Percentiles rank a stretch among this genome's conserved stretches.
Conservation (phyloP, 2,113 vertebrate species). For the Oryzias woworae region DNA sequence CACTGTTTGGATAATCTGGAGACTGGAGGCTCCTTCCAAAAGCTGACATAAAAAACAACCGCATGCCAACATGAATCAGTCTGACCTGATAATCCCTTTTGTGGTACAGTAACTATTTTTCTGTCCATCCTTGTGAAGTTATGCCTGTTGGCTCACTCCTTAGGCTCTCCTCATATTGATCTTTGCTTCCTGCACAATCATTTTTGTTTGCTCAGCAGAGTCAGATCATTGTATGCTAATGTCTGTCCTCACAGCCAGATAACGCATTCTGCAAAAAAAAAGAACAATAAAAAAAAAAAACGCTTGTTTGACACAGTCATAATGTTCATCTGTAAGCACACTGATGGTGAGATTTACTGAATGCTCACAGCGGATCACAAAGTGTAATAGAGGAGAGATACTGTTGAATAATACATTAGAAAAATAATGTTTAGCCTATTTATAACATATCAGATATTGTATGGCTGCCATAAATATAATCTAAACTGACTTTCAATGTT, state of each 20-base stretch:
- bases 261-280: constrained; percentile 22
- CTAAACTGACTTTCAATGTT: too few relatives aligned
- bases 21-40: constrained; percentile 13
- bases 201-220: constrained; percentile 28
- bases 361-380: constrained; percentile 18
- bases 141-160: constrained; percentile 12
- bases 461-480: too few relatives aligned
- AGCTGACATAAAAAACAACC: neutral
- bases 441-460: neutral
- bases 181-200: constrained; percentile 16
- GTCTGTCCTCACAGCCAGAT: constrained; percentile 16
- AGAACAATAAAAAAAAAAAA: neutral
- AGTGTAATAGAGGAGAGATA: constrained; percentile 28
- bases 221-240: constrained; percentile 23
- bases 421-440: constrained; percentile 1
- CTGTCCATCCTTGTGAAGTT: neutral
- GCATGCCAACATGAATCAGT: constrained; percentile 8
- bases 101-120: constrained; percentile 9
- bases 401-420: constrained; percentile 47
- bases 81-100: neutral
- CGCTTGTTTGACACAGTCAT: constrained; percentile 7
- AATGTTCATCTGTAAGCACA: constrained; percentile 31
- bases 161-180: constrained; percentile 22
- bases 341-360: constrained; percentile 43
- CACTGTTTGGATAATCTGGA: constrained; percentile 17